Evolutionary conservation across 2,888 invertebrate species (phyloP), one percentile per base, ranked within the genome.

Genomic region (Ametastegia equiseti): DNA sequence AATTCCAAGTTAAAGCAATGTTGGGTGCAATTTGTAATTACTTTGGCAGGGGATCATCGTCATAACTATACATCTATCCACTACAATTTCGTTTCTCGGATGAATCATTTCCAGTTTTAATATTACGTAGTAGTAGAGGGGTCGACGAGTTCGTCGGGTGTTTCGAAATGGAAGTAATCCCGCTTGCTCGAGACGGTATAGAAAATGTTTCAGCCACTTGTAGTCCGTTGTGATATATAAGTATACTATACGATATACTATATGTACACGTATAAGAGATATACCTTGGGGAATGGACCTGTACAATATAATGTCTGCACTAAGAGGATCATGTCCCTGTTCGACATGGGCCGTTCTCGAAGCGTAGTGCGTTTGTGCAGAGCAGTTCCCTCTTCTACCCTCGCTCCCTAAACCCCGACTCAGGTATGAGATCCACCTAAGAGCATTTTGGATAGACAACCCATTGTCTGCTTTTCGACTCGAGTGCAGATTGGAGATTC

Each of bases 81-180:
- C n/a, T 13, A 30, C 71, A 71, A 30, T 71, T 23, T 23, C 23
- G 71, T 27, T 47, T n/a, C 3, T 2, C 50, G 50, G 39, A 50
- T 23, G 50, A 15, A 45, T 71, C n/a, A 71, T 71, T 71, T 23
- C 45, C 69, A 27, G n/a, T 50, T 50, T 50, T 50, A 7, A 54
- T 75, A 75, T 33, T n/a, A 50, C 33, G 75, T 39, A 54, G 54
- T 30, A 27, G 4, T 33, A 54, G 50, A 36, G 75, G 57, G 42
- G 33, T 47, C 47, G 71, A 13, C 39, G 39, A 15, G 39, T 19
- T 65, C 36, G 82, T 79, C 77, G 81, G 84, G 84, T 84, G 84
- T 85, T 82, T 83, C 86, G 87, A 88, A 86, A 86, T 85, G 82
- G 85, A 87, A 88, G 82, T 87, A 88, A 88, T 88, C 88, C 85